Percentiles rank a stretch among this genome's conserved stretches.
Evolutionary conservation across 2,888 invertebrate genomes (phyloP).

Genomic region (Xestoiulus laeticollis): DNA sequence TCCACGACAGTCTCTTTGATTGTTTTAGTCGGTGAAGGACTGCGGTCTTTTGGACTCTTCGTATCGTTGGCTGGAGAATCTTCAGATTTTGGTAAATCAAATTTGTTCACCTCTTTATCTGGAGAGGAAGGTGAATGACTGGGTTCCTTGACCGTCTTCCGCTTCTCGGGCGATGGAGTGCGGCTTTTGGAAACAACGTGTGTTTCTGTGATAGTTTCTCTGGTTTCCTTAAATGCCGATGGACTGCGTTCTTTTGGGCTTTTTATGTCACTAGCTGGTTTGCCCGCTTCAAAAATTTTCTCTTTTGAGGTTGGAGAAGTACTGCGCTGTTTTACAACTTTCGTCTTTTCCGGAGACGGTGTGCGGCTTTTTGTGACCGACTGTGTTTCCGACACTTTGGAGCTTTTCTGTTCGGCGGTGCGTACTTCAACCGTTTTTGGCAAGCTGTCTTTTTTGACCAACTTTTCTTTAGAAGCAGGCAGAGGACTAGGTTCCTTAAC

Average conservation of each 20-base stretch:
- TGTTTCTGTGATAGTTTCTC: background rate
- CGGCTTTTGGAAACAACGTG: background rate
- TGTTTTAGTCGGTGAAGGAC: background rate
- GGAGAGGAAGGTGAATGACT: background rate
- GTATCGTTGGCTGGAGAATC: background rate
- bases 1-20: slow-evolving; percentile 11
- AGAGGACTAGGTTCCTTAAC: background rate
- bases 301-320: background rate
- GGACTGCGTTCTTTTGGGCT: background rate
- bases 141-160: background rate
- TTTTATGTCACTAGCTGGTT: background rate
- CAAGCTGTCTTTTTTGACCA: background rate
- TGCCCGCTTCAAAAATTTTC: background rate
- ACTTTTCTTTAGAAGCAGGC: background rate
- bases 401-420: background rate
- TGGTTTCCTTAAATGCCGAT: background rate
- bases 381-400: background rate
- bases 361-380: background rate
- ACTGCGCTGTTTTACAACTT: background rate
- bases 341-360: background rate
- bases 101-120: background rate
- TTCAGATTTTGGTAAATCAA: background rate
- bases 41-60: background rate
- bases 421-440: background rate
- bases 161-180: background rate